Percentiles rank a stretch among this genome's conserved stretches.
Evolutionary conservation across 2,113 vertebrate species (phyloP).

Genomic region (Rhinichthys klamathensis): DNA sequence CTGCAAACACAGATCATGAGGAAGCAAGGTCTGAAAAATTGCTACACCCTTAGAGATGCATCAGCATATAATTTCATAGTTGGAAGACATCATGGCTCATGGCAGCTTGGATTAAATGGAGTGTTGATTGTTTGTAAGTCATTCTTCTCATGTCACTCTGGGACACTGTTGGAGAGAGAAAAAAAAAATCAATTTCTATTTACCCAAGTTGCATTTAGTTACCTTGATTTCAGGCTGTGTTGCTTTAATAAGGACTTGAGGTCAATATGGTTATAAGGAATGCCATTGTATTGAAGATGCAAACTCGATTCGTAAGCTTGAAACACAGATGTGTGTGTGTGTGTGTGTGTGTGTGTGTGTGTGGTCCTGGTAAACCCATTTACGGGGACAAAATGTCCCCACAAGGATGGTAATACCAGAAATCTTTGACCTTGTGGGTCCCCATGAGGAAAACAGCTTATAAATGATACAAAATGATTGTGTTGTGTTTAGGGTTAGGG

Average conservation of each 20-base stretch:
- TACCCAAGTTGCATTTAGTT: conserved; percentile 45
- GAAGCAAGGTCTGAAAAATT: conserved; percentile 56
- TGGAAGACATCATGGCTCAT: conserved; percentile 56
- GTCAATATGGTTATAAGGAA: conserved; percentile 12
- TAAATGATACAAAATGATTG: no score
- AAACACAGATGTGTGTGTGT: neutral
- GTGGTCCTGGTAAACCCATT: no score
- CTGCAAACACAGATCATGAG: conserved; percentile 62
- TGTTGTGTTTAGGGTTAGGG: no score
- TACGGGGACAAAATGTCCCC: no score
- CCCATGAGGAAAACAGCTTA: no score
- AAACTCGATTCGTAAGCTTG: neutral
- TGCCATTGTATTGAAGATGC: neutral
- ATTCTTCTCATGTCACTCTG: conserved; percentile 43
- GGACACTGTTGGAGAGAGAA: conserved; percentile 28
- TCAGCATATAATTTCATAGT: conserved; percentile 50
- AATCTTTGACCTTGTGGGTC: no score
- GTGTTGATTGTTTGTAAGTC: conserved; percentile 33
- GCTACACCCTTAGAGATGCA: conserved; percentile 51
- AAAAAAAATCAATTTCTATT: conserved; percentile 52
- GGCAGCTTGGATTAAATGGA: conserved; percentile 59
- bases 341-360: neutral
- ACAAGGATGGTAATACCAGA: no score
- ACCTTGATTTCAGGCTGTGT: neutral
- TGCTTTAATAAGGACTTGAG: conserved; percentile 7